Evolutionary conservation across 2,888 invertebrate genomes (phyloP), one percentile per base, ranked within the genome.

Genomic region (Automeris io): DNA sequence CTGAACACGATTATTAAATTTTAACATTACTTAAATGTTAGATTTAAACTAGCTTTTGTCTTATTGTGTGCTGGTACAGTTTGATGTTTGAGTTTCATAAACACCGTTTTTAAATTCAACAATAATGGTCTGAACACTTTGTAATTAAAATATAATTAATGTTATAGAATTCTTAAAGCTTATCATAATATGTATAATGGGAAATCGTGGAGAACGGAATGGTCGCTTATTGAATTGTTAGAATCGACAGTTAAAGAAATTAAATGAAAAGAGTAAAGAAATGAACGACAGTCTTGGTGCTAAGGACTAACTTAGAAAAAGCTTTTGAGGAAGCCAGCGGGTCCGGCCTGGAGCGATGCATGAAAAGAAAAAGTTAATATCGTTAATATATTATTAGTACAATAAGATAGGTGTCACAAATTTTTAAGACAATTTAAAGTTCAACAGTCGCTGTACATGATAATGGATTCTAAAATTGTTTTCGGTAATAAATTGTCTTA

Each of bases 301-400:
- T 75, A 73, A 79, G 77, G 71, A 72, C 65, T 78, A 81, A 81
- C 75, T 94, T 95, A 95, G 92, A 95, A 95, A 90, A 95, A 95
- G 92, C 95, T 95, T 91, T 95, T 95, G 87, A 95, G 91, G 91
- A 95, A 95, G 89, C 95, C 95, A 87, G 95, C 94, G 80, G 95
- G 94, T 86, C 95, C 95, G 89, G 95, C 94, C 95, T 95, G 72
- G 43, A 13, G 11, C 13, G 57, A 39, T 43, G 55, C 62, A 64
- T 70, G 77, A 57, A 77, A 78, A 64, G 78, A 63, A 78, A 69
- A 54, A 37, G 51, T 65, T 63, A 62, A 55, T 61, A 42, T 25
- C 46, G 54, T 71, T 67, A 47, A 25, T 47, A 47, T 36, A 39
- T 25, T 22, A 33, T 33, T 4, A 13, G 22, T 13, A 5, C 12